Evolutionary conservation across 2,888 invertebrate genomes (phyloP), one percentile per base, ranked within the genome.

Genomic region (Buathra laborator): DNA sequence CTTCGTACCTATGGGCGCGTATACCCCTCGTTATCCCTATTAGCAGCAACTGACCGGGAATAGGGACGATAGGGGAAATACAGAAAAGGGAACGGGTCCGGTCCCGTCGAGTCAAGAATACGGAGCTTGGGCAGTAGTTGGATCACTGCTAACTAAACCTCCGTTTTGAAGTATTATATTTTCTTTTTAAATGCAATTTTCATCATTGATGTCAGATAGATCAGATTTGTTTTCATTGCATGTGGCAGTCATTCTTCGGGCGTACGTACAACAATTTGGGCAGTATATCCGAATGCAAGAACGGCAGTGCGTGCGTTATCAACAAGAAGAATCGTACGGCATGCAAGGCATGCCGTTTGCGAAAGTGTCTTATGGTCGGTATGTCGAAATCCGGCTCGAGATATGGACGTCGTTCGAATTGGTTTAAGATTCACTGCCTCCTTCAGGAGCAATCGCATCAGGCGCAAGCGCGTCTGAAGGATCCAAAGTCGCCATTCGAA

Each of bases 351-450:
- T 98, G 98, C 93, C 95, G 98, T 5, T 95, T 98, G 89, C 95
- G 97, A 87, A 98, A 98, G 94, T 98, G 98, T 90, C 95, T 37
- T 95, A 94, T 97, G 87, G 98, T 98, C 62, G 98, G 98, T 74
- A 98, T 98, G 98, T 98, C 98, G 37, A 98, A 98, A 94, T 97
- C 97, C 71, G 98, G 98, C 7, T 98, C 98, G 0, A 95, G 98
- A 71, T 98, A 98, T 93, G 98, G 98, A 0, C 95, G 98, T 32
- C 95, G 98, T 72, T 98, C 98, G 59, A 98, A 98, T 94, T 98
- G 98, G 98, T 98, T 98, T 95, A 98, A 98, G 94, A 98, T 98
- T 89, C 98, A 98, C 93, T 95, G 95, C 88, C 94, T 95, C 5
- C 94, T 95, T 2, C 95, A 96, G 88, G 95, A 95, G 85, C 95